Conservation (phyloP, 1,140 invertebrate species). For the Lepidostoma basale region DNA sequence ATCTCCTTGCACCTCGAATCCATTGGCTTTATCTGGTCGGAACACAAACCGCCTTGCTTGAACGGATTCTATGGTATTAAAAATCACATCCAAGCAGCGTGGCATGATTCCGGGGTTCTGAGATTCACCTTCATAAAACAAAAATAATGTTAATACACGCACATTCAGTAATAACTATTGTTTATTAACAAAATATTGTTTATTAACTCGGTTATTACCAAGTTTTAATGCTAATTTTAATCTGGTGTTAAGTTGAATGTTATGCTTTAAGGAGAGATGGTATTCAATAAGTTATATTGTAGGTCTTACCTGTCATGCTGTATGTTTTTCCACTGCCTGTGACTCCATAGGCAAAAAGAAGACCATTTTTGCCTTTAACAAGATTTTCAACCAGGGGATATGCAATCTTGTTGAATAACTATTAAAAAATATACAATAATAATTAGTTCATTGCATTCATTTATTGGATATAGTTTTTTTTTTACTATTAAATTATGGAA, state of each 20-base stretch:
- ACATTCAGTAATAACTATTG: too few species aligned
- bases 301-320: conserved; percentile 80
- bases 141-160: too few species aligned
- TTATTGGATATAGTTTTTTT: too few species aligned
- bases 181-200: too few species aligned
- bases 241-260: too few species aligned
- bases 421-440: neutral
- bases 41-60: conserved; percentile 87
- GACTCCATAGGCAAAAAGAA: conserved; percentile 95
- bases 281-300: too few species aligned
- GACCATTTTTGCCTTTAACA: conserved; percentile 81
- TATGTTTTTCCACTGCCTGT: conserved; percentile 96
- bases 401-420: conserved; percentile 78
- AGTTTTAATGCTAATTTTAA: too few species aligned
- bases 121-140: conserved; percentile 60
- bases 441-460: too few species aligned
- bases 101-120: conserved; percentile 86
- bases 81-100: conserved; percentile 87
- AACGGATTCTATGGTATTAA: conserved; percentile 83
- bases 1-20: conserved; percentile 88
- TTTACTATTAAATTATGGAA: too few species aligned
- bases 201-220: too few species aligned
- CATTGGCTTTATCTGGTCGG: conserved; percentile 91
- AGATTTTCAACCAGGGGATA: conserved; percentile 84
- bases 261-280: too few species aligned